These are phyloP conservation scores for Falco cherrug DNA, from an alignment of 2,797 vertebrate genomes.

Conservation along the genomic window DNA sequence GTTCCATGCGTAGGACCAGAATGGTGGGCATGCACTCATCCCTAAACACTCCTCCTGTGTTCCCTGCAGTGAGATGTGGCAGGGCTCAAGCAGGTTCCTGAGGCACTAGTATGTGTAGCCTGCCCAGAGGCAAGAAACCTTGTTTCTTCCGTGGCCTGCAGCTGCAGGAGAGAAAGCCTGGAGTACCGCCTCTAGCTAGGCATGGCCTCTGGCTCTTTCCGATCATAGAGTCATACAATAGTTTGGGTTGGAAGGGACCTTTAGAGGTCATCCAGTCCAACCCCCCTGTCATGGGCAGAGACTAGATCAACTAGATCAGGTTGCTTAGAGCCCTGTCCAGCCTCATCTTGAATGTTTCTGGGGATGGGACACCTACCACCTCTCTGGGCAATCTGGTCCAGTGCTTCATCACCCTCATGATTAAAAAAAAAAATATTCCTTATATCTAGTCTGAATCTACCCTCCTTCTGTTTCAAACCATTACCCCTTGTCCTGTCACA, in stretches of 20 bases:
- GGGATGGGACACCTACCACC: no score
- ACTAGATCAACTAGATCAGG: background rate
- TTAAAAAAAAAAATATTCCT: no score
- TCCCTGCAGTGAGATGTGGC: background rate
- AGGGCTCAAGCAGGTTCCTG: background rate
- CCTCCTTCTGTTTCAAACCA: no score
- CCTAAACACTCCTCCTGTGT: background rate
- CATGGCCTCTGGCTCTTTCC: background rate
- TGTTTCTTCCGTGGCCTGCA: background rate
- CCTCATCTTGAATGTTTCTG: no score
- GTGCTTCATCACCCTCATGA: no score
- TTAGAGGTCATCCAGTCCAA: background rate
- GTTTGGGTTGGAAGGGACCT: background rate
- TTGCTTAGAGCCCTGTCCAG: no score
- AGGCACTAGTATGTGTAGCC: background rate
- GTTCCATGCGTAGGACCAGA: background rate
- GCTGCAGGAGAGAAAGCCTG: background rate
- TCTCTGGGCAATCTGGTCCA: no score
- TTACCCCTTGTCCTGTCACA: no score
- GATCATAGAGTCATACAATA: background rate
- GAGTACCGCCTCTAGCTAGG: background rate
- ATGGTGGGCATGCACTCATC: accelerated
- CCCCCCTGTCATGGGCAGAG: background rate
- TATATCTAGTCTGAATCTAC: no score
- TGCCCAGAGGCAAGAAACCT: background rate